These are phyloP conservation scores for Girardinichthys multiradiatus DNA, from an alignment of 2,113 vertebrate species.

Conservation along the genomic window DNA sequence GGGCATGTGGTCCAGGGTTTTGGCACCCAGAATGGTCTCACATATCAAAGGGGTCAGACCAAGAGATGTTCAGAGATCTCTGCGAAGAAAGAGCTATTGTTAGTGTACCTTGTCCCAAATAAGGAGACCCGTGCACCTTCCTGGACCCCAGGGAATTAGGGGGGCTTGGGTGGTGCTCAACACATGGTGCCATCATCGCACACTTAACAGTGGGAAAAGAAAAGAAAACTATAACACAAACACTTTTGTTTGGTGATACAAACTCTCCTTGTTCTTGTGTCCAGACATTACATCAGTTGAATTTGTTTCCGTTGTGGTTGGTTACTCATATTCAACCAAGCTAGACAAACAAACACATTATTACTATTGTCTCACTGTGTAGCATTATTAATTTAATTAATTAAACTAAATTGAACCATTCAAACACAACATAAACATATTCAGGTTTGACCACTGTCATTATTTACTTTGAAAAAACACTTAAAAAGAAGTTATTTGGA, in stretches of 20 bases:
- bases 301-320: neutral
- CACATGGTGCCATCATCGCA: constrained; percentile 5
- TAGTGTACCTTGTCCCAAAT: no score
- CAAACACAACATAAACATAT: no score
- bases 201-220: constrained; percentile 16
- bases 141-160: no score
- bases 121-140: no score
- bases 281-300: constrained; percentile 36
- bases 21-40: no score
- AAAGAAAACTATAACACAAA: constrained; percentile 5
- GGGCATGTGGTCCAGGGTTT: no score
- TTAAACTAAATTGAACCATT: neutral
- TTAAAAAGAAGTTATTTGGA: no score
- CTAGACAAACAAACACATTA: neutral
- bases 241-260: constrained; percentile 27
- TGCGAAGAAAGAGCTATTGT: no score
- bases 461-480: no score
- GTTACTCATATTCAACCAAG: constrained; percentile 14
- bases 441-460: no score
- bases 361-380: constrained; percentile 4
- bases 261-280: constrained; percentile 25
- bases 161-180: neutral
- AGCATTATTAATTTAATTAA: neutral
- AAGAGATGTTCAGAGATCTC: no score
- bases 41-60: no score